A percentile compares a stretch with the other conserved stretches of the same genome.
Conservation (phyloP, 2,888 invertebrate genomes). For the Caradrina kadenii region DNA sequence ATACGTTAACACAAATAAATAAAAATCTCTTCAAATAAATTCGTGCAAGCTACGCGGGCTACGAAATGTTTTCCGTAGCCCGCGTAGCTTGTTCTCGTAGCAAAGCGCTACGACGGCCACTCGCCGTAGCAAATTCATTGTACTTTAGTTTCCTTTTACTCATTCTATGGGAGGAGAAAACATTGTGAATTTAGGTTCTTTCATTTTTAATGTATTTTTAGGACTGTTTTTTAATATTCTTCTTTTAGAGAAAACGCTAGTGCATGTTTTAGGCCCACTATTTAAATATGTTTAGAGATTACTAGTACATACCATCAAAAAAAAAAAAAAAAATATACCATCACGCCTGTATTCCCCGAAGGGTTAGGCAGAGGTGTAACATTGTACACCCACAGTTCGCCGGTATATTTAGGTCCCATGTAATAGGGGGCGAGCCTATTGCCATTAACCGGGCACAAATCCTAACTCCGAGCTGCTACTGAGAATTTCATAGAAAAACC, state of each 20-base stretch:
- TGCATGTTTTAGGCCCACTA: neutral
- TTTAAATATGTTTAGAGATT: too few relatives aligned
- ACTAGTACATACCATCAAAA: too few relatives aligned
- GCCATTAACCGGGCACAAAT: too few relatives aligned
- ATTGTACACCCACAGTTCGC: too few relatives aligned
- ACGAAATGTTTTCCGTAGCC: conserved; percentile 58
- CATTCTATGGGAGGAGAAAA: conserved; percentile 55
- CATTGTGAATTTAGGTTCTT: conserved; percentile 54
- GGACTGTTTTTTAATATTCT: neutral
- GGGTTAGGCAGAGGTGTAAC: too few relatives aligned
- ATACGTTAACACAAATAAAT: conserved; percentile 1
- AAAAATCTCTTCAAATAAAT: conserved; percentile 47
- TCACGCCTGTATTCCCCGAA: too few relatives aligned
- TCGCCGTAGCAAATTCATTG: conserved; percentile 62
- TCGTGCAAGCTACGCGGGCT: conserved; percentile 19
- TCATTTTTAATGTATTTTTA: conserved; percentile 46
- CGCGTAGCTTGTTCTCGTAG: conserved; percentile 59
- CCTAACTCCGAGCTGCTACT: too few relatives aligned
- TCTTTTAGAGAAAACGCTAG: neutral
- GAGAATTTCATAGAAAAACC: too few relatives aligned
- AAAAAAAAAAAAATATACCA: too few relatives aligned
- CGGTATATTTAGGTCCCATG: too few relatives aligned
- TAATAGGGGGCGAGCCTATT: too few relatives aligned
- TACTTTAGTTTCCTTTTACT: conserved; percentile 58
- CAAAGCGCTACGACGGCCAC: conserved; percentile 54